Evolutionary conservation across 1,140 invertebrate species (phyloP), one percentile per base, ranked within the genome.

Genomic region (Zaprionus taronus): DNA sequence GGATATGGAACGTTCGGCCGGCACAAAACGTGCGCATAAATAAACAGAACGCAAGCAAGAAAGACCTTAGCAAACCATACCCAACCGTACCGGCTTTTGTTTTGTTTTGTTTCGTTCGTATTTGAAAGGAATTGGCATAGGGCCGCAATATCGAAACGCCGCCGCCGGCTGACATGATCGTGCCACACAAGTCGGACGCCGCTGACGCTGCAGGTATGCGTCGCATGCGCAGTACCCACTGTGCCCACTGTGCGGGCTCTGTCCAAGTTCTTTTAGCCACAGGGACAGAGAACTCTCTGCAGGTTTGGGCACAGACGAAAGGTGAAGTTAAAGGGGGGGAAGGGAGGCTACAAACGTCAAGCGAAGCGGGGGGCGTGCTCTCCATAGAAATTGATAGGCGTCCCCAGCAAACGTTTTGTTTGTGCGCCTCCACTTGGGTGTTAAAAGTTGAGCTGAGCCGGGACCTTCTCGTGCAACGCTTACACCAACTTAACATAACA

Each of bases 1-100:
- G 79, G 76, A 79, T 74, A 74, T 47, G 56, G 53, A 66, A 62
- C 66, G 47, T 51, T 24, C 9, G 9, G 3, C 5, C 11, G 17
- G 20, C 20, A 51, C 47, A 62, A 82, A 82, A 82, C 79, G 82
- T 85, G 79, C 71, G 78, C 82, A 81, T 84, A 85, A 84, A 85
- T 85, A 83, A 84, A 72, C 78, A 70, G 70, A 77, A 49, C 47
- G 4, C 6, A 64, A 61, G 14, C n/a, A 5, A 24, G n/a, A 34
- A 2, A 22, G 14, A 38, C 15, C 26, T 34, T n/a, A 17, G 4
- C 49, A 41, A 66, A 47, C 22, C 26, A 61, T 61, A 51, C 17
- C 44, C 7, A 12, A 49, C 38, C 38, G 15, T 41, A 41, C 44
- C 17, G 64, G 81, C 79, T 72, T 79, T 83, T 79, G 74, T 84